Evolutionary conservation across 2,113 vertebrate genomes (phyloP), one percentile per base, ranked within the genome.

Genomic region (Hassar affinis): DNA sequence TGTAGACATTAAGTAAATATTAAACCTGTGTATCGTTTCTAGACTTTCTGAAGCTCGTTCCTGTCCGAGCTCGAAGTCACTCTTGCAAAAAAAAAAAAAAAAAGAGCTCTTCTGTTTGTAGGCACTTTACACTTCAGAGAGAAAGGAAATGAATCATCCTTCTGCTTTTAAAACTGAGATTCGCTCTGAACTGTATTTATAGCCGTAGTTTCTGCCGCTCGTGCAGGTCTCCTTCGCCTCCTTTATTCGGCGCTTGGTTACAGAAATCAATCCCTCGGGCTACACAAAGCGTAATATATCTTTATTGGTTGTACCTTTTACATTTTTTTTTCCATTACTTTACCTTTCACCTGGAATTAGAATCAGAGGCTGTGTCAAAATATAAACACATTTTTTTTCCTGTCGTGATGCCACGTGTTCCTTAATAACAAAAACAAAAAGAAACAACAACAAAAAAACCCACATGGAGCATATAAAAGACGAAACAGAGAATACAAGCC

Each of bases 381-480:
- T 86, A 85, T 81, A 88, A 88, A 84, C 87, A 81, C 79, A 81
- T 25, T 76, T 71, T 57, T 75, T 82, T 17, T 20, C 45, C 27
- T 74, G 57, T 83, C 51, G 27, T 30, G 30, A 84, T 42, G 62
- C 45, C 64, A 22, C 47, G 52, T 78, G 68, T 85, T 10, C 35
- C 30, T 35, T 7, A 80, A 83, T 49, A 56, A 83, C 38, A 85
- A 79, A 82, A 74, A 66, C 12, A 30, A 20, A 52, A n/a, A 75
- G 71, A 61, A 83, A 54, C 78, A 68, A 49, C 42, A 45, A 80
- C 51, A 85, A 68, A 51, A 51, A 12, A 11, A 11, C 10, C 10
- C 79, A 85, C 71, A 80, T 69, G 68, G 79, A 83, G 35, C 80
- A 84, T 88, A 87, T 83, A 88, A 88, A 88, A 87, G 74, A 84